These are phyloP conservation scores for Pollimyrus isidori DNA, from an alignment of 2,113 vertebrate species.

Conservation along the genomic window DNA sequence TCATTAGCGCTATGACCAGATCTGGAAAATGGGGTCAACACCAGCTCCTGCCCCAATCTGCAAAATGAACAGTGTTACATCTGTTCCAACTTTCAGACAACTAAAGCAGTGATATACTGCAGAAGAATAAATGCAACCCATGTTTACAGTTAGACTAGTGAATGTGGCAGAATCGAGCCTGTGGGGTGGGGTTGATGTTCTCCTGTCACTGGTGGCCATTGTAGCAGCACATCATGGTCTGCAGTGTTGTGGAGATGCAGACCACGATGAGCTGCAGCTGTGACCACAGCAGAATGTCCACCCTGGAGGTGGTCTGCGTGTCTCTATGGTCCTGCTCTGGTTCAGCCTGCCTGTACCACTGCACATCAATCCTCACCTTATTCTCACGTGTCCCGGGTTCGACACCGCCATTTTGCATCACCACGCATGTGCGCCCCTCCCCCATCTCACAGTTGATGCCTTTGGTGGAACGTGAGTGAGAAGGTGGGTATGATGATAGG, in stretches of 20 bases:
- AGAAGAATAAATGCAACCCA: neutral
- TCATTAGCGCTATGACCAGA: neutral
- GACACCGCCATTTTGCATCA: neutral
- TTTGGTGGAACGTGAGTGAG: neutral
- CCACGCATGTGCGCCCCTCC: neutral
- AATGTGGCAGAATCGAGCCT: neutral
- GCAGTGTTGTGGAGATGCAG: conserved; percentile 70
- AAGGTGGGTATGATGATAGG: neutral
- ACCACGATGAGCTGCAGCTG: conserved; percentile 68
- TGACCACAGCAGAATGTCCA: conserved; percentile 65
- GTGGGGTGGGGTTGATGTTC: neutral
- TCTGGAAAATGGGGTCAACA: neutral
- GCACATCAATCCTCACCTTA: neutral
- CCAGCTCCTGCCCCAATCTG: neutral
- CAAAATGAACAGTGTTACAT: neutral
- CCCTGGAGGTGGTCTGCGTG: conserved; percentile 64
- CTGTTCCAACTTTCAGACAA: neutral
- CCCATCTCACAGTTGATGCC: neutral
- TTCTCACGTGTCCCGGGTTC: neutral
- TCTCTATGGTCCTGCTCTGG: conserved; percentile 72
- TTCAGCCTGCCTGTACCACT: conserved; percentile 45
- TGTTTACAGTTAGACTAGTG: neutral
- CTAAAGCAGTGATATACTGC: neutral
- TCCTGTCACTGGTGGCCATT: conserved; percentile 36
- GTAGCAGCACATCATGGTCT: conserved; percentile 75